These are phyloP conservation scores for Intellagama lesueurii DNA, from an alignment of 2,797 vertebrate genomes.

Conservation along the genomic window DNA sequence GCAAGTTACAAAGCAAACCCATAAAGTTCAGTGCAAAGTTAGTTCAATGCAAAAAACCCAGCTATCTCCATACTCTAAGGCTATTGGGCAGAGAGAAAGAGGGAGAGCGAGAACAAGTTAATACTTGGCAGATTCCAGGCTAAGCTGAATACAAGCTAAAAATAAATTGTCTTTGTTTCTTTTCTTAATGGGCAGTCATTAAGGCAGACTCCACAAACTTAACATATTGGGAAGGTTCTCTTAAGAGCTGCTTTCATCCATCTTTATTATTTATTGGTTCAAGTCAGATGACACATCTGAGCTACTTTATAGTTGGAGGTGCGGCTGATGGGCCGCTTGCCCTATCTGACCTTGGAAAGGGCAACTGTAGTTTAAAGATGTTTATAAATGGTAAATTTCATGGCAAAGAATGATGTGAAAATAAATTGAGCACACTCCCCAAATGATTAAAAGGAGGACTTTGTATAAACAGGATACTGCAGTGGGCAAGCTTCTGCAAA, in stretches of 20 bases:
- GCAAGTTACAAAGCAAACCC: neutral
- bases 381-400: slow-evolving; percentile 74
- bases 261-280: slow-evolving; percentile 75
- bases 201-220: slow-evolving; percentile 65
- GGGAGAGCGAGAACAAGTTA: slow-evolving; percentile 26
- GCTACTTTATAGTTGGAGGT: slow-evolving; percentile 74
- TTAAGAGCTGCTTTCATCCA: slow-evolving; percentile 71
- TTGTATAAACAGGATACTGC: slow-evolving; percentile 69
- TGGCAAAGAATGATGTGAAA: slow-evolving; percentile 71
- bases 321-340: slow-evolving; percentile 69
- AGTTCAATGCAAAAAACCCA: slow-evolving; percentile 9
- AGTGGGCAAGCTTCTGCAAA: slow-evolving; percentile 42
- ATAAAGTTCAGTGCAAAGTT: neutral
- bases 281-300: slow-evolving; percentile 68
- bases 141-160: slow-evolving; percentile 51
- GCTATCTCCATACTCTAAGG: neutral
- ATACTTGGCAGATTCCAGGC: slow-evolving; percentile 42
- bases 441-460: slow-evolving; percentile 68
- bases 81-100: neutral
- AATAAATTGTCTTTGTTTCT: slow-evolving; percentile 59
- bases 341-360: slow-evolving; percentile 74
- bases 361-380: slow-evolving; percentile 74
- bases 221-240: slow-evolving; percentile 65
- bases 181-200: slow-evolving; percentile 66
- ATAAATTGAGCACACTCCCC: slow-evolving; percentile 62